Evolutionary conservation across 2,888 invertebrate species (phyloP).

Genomic region (Cerceris rybyensis): DNA sequence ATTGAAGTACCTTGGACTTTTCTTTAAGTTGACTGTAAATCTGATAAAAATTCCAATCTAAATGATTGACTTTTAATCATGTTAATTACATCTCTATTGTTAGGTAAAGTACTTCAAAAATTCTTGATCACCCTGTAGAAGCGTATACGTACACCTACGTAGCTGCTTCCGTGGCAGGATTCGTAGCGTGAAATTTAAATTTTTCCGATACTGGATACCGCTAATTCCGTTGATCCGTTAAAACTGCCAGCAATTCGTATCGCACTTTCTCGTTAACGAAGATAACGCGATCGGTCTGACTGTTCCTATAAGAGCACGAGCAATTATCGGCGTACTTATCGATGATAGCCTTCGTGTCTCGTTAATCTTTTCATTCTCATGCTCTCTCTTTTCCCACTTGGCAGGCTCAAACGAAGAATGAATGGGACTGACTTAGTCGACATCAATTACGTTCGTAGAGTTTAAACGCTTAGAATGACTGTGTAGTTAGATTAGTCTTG

Average conservation of each 20-base stretch:
- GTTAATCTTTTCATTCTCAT: constrained; percentile 7
- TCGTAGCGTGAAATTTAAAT: constrained; percentile 74
- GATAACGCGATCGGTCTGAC: constrained; percentile 53
- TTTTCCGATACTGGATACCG: constrained; percentile 69
- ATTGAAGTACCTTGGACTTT: no score
- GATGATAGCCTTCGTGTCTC: constrained; percentile 4
- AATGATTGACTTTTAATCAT: no score
- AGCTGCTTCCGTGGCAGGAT: constrained; percentile 35
- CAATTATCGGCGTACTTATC: constrained; percentile 53
- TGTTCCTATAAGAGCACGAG: constrained; percentile 33
- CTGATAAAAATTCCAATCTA: no score
- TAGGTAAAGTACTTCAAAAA: background rate
- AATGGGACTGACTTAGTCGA: background rate
- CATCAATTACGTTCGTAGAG: background rate
- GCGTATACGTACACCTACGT: constrained; percentile 8
- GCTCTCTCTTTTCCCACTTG: background rate
- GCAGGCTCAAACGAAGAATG: background rate
- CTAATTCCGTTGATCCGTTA: constrained; percentile 71
- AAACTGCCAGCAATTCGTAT: constrained; percentile 56
- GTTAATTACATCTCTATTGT: no score
- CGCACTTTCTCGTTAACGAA: constrained; percentile 57
- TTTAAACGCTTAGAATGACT: background rate
- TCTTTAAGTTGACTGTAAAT: no score
- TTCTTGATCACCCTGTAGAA: constrained; percentile 37
- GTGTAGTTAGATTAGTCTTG: no score